Base-by-base conservation (phyloP, 2,888 invertebrate genomes). In the Deilephila porcellus region DNA sequence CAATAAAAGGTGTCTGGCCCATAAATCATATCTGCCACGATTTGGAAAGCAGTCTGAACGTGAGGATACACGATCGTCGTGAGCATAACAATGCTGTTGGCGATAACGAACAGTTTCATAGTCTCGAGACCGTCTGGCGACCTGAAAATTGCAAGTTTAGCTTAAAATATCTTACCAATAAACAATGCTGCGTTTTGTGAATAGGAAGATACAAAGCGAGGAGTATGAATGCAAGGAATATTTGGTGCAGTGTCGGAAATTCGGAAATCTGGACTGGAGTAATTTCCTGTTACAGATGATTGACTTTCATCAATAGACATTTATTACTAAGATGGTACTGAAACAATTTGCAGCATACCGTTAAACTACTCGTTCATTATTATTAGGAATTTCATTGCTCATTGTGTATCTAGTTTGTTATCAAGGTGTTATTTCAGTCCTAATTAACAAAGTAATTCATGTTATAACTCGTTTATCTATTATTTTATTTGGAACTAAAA, bases 71-170 rank as follows among this genome's bases (percentile, higher is more conserved):
- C 96, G 90, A 97, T 94, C 0, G 97, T 96, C 19, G 97, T 90
- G 76, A 97, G 96, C 79, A 97, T 92, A 76, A 97, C 95, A 64
- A 97, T 86, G 37, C 97, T 96, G 90, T 98, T 98, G 62, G 97
- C 96, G 75, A 98, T 93, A 32, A 98, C 97, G 87, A 98, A 98
- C n/a, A 97, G 90, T 89, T 96, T 96, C 96, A 98, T 96, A 90
- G 96, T 97, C 84, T 97, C 97, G 78, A 96, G 88, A 64, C 97
- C 97, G 78, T 96, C 96, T 78, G 96, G 94, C 80, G 96, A 95
- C 80, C 94, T 94, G 91, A 72, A 91, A 93, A 14, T 71, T 53
- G 53, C 62, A 56, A 70, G 52, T 70, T 73, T 64, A 3, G 59
- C 32, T 56, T 71, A 56, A 71, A 74, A 62, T 63, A 70, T 71